Evolutionary conservation across 2,113 vertebrate species (phyloP), one percentile per base, ranked within the genome.

Genomic region (Zosterops pallidus): DNA sequence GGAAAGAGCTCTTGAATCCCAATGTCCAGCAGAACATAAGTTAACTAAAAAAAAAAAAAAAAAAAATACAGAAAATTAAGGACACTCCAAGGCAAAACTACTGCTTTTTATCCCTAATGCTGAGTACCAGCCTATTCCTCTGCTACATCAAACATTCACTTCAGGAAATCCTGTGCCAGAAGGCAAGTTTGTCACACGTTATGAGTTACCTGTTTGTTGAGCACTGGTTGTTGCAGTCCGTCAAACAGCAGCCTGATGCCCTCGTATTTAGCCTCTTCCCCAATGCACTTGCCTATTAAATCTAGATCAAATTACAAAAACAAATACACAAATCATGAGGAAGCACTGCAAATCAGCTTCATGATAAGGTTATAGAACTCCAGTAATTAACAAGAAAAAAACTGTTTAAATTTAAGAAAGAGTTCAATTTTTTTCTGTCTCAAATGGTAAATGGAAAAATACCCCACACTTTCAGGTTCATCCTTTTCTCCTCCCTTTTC

Each of bases 1-100:
- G 99, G 99, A 78, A 99, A 99, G 33, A 99, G 98, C 88, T 99
- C 99, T 92, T 98, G 98, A 86, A 99, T 96, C 35, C 98, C 98
- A 68, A 99, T 98, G 96, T 99, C 99, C 95, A 99, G 97, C 57
- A 99, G 98, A 71, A 99, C 98, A 2, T 99, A 99, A 5, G 99
- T 99, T 96, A 99, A 98, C 99, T 99, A 97, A 87, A 97, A 90
- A 44, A 78, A 72, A 86, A 84, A 3, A 52, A 97, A 87, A 97
- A 90, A 44, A 77, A 72, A 86, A 84, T 3, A 52, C 9, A 90
- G 18, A 37, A 83, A 81, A 57, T 62, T 12, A 53, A 71, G 23
- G 81, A 47, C 4, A 16, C 24, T 53, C 65, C 49, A 89, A 39
- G 26, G 53, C 49, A 86, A 83, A 20, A 11, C 9, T 31, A 47